Evolutionary conservation across 2,113 vertebrate species (phyloP).

Genomic region (Petromus typicus): DNA sequence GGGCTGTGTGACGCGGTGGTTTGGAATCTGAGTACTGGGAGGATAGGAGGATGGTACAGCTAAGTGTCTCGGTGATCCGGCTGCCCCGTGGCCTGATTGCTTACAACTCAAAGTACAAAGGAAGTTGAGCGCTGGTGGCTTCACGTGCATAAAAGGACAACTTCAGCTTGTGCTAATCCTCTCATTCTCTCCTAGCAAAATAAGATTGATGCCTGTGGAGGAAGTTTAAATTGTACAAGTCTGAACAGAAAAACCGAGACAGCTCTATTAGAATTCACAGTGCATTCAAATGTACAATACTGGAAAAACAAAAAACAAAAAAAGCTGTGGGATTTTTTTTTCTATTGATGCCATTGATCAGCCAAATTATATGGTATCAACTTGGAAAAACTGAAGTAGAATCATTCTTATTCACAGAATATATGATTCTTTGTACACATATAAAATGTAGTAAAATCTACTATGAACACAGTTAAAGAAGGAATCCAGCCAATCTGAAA

Average conservation of each 20-base stretch:
- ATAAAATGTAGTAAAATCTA: not conserved
- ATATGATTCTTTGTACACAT: no score
- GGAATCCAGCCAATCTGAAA: not conserved
- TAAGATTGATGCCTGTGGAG: no score
- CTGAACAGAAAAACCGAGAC: not conserved
- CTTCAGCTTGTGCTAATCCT: not conserved
- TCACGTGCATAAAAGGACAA: not conserved
- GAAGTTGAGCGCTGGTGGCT: not conserved
- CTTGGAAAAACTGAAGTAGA: not conserved
- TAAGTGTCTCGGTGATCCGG: not conserved
- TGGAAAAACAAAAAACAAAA: not conserved
- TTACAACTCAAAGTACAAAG: not conserved
- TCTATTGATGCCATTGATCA: not conserved
- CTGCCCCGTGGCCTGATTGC: not conserved
- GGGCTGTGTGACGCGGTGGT: not conserved
- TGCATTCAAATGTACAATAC: not conserved
- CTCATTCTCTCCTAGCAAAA: not conserved
- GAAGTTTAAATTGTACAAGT: not conserved
- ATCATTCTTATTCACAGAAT: not conserved
- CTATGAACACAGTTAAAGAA: not conserved
- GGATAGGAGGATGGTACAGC: not conserved
- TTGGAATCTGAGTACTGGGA: not conserved
- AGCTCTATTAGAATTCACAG: not conserved
- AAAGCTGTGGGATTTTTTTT: not conserved
- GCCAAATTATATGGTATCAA: not conserved